Evolutionary conservation across 2,888 invertebrate species (phyloP).

Genomic region (Dione vanillae): DNA sequence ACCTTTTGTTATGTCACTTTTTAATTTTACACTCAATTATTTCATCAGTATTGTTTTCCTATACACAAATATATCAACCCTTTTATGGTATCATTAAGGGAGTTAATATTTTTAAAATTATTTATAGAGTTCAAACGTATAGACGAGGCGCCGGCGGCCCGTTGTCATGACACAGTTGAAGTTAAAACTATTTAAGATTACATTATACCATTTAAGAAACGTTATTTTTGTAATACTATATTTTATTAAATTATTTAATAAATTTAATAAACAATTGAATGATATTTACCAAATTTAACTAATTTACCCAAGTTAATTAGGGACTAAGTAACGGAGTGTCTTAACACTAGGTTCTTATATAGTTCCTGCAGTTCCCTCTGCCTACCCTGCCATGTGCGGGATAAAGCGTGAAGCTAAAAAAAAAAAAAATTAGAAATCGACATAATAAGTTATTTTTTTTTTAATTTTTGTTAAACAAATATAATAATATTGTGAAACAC

Average conservation of each 20-base stretch:
- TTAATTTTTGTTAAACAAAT: neutral
- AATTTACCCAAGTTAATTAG: too few species aligned
- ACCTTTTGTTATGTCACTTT: neutral
- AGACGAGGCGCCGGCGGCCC: neutral
- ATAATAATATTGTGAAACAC: neutral
- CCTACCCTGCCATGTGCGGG: too few species aligned
- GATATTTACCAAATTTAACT: too few species aligned
- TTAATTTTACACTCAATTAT: slow-evolving; percentile 6
- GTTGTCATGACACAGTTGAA: neutral
- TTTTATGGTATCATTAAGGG: neutral
- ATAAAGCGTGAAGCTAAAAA: too few species aligned
- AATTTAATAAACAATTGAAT: too few species aligned
- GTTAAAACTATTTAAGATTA: neutral
- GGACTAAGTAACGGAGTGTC: too few species aligned
- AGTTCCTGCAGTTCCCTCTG: too few species aligned
- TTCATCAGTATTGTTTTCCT: neutral
- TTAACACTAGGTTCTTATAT: too few species aligned
- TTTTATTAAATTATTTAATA: neutral
- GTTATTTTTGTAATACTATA: neutral
- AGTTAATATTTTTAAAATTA: neutral
- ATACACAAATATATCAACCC: neutral
- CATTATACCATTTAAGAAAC: too few species aligned
- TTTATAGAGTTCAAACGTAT: neutral
- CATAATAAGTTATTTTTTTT: too few species aligned
- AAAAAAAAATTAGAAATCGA: too few species aligned